Evolutionary conservation across 2,888 invertebrate species (phyloP).

Genomic region (Papilio gigon): DNA sequence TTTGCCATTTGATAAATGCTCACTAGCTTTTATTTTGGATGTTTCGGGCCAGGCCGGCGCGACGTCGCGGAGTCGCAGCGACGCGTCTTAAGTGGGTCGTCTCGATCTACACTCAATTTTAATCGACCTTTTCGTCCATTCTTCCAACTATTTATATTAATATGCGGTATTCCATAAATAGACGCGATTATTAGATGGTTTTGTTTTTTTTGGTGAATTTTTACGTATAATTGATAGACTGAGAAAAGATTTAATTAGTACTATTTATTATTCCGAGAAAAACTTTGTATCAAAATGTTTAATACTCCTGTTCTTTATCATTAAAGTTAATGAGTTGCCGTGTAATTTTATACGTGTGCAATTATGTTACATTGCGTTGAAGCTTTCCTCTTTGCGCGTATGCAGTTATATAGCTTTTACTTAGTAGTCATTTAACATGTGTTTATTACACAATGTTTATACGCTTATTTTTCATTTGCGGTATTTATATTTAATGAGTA

Average conservation of each 20-base stretch:
- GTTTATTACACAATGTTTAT: not conserved
- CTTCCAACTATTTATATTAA: not conserved
- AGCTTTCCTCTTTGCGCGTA: not conserved
- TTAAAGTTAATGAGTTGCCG: slow-evolving; percentile 20
- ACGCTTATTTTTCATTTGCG: not conserved
- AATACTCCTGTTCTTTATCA: not conserved
- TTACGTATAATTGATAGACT: not conserved
- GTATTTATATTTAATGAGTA: not conserved
- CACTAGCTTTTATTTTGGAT: slow-evolving; percentile 64
- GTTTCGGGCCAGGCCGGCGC: slow-evolving; percentile 51
- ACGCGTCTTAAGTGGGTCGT: slow-evolving; percentile 25
- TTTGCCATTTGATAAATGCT: slow-evolving; percentile 78
- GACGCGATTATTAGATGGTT: not conserved
- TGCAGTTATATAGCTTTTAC: not conserved
- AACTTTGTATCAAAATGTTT: not conserved
- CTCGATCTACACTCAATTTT: slow-evolving; percentile 21
- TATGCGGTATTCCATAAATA: not conserved
- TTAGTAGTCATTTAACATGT: not conserved
- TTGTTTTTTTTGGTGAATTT: not conserved
- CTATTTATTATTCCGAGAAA: too few species aligned
- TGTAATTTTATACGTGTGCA: slow-evolving; percentile 9
- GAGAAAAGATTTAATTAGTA: too few species aligned
- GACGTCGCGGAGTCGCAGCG: slow-evolving; percentile 47
- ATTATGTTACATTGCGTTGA: slow-evolving; percentile 9
- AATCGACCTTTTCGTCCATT: slow-evolving; percentile 12